Evolutionary conservation across 2,797 vertebrate species (phyloP).

Genomic region (Clarias laeviceps): DNA sequence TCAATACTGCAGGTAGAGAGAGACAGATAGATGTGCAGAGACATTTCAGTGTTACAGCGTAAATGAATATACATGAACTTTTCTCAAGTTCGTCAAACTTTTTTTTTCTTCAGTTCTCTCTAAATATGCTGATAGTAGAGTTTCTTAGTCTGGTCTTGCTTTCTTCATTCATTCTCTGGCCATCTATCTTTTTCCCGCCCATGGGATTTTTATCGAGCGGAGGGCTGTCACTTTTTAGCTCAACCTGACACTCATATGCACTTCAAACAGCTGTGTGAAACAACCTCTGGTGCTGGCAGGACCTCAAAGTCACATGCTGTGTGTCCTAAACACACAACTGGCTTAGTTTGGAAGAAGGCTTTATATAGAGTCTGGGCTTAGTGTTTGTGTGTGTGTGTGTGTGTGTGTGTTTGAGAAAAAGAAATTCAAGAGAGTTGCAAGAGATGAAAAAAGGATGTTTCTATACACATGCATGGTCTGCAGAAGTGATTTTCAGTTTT

Average conservation of each 20-base stretch:
- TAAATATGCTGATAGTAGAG: neutral
- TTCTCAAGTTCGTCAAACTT: neutral
- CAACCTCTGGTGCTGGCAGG: constrained; percentile 32
- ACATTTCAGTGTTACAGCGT: neutral
- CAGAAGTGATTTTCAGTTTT: constrained; percentile 15
- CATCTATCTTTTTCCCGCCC: constrained; percentile 61
- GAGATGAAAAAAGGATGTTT: neutral
- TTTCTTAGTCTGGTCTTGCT: neutral
- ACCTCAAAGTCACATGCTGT: constrained; percentile 36
- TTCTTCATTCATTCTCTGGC: constrained; percentile 15
- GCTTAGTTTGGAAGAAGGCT: constrained; percentile 7
- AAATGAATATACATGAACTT: neutral
- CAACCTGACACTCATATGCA: constrained; percentile 18
- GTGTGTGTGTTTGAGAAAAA: constrained; percentile 24
- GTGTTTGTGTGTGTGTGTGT: constrained; percentile 33
- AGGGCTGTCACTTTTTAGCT: constrained; percentile 41
- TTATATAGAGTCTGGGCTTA: neutral
- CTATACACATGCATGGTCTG: neutral
- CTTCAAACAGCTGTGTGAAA: constrained; percentile 41
- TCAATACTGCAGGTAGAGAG: neutral
- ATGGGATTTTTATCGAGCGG: neutral
- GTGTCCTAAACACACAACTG: constrained; percentile 4
- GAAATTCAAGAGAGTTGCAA: neutral
- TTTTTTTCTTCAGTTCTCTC: neutral
- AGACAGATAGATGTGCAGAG: neutral